Evolutionary conservation across 2,888 invertebrate genomes (phyloP), one percentile per base, ranked within the genome.

Genomic region (Acanthacorydalis orientalis): DNA sequence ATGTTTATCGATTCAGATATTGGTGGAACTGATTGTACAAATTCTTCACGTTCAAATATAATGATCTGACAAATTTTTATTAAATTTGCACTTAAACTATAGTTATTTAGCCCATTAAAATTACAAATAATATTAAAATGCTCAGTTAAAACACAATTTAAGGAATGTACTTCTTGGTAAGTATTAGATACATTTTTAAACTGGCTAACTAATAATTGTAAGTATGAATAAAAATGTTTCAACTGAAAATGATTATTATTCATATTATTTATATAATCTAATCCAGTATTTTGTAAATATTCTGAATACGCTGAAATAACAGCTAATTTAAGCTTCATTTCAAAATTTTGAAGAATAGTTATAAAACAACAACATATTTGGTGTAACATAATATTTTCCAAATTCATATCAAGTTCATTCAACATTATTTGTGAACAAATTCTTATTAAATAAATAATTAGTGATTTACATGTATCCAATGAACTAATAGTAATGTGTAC

Each of bases 401-500:
- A 8, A 9, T 12, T 16, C 12, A 15, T 12, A 31, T 42, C 23
- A 10, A 42, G 11, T 31, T 42, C 42, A n/a, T 31, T 16, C 8
- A 12, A 23, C 12, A 42, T 12, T 16, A 42, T 42, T 12, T 42
- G 10, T 10, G 23, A 31, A 12, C 12, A 23, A 10, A 42, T 42
- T 15, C 12, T 31, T 42, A 42, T 42, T 15, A 42, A 31, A 31
- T 42, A 42, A 23, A 10, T 31, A 10, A 42, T 31, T 4, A 42
- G 42, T 12, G 31, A 23, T 31, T 23, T 45, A 50, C 59, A 57
- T 45, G 52, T 37, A 43, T 43, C 48, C 50, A 48, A 46, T 38
- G 57, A 51, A 23, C 45, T 50, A 12, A 65, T 53, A 52, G 60
- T 55, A 15, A 64, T 56, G 42, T 53, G 54, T 39, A 59, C 53